Evolutionary conservation across 2,113 vertebrate genomes (phyloP), one percentile per base, ranked within the genome.

Genomic region (Nannospalax galili): DNA sequence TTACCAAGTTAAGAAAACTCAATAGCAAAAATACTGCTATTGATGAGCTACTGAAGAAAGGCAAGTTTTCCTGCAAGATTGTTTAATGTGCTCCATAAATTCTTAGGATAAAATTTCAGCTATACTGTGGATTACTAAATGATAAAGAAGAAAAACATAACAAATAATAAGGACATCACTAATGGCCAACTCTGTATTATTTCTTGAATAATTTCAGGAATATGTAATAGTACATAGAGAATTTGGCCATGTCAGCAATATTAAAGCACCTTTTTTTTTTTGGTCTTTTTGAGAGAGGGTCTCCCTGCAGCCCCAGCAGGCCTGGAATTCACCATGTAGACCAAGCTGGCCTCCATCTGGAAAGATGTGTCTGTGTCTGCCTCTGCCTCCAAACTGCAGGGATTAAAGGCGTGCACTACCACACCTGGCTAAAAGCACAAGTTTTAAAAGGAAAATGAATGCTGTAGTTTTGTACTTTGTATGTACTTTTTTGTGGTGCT

Each of bases 1-100:
- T 99, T 90, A 58, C 58, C 28, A 30, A 1, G 98, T 99, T 98
- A 99, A 99, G 98, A 92, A 98, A 98, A 98, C 80, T 20, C 16
- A 52, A 5, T 32, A 90, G 35, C 62, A 60, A 26, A 95, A 84
- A 77, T 7, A 48, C 16, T 88, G 84, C 19, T 28, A 42, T 70
- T 81, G 69, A 67, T 72, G 58, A 26, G 88, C 58, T 77, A 30
- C 0, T 92, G 16, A 32, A 88, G 90, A 78, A 30, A 5, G 64
- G 28, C 2, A 73, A 5, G 48, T 45, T 69, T 84, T 74, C 37
- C 26, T 72, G 20, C 52, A 90, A 92, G 62, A 85, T 0, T 74
- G 77, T 78, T 32, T 58, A 35, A 89, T 84, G 11, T 40, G 48
- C n/a, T 42, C 42, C 77, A 79, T 45, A 58, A 58, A 37, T 72